These are phyloP conservation scores for Australoheros scitulus DNA, from an alignment of 2,113 vertebrate genomes.

Conservation along the genomic window DNA sequence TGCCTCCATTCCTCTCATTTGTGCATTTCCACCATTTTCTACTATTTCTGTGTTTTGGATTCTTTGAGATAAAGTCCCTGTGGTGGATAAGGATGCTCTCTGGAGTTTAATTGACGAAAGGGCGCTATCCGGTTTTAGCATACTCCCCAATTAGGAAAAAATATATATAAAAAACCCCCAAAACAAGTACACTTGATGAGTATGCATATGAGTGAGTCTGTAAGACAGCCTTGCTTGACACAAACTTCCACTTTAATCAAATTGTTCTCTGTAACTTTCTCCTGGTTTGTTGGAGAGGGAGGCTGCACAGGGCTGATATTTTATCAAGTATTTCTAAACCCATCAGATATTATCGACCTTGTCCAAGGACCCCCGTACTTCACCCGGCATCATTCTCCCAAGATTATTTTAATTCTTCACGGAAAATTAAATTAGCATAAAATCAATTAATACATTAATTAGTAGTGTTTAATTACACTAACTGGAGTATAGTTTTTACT, in stretches of 20 bases:
- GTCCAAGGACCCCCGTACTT: constrained; percentile 39
- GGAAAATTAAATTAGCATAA: constrained; percentile 83
- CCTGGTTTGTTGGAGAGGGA: not conserved
- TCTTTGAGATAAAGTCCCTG: constrained; percentile 37
- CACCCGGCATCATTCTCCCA: constrained; percentile 50
- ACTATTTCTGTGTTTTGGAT: constrained; percentile 46
- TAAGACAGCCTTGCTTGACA: constrained; percentile 6
- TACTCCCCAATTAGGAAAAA: constrained; percentile 63
- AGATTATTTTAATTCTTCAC: constrained; percentile 72
- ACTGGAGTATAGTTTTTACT: constrained; percentile 74
- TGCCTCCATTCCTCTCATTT: constrained; percentile 60
- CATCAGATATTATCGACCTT: constrained; percentile 55
- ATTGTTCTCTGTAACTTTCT: not conserved
- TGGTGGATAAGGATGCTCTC: constrained; percentile 35
- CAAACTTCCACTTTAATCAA: constrained; percentile 48
- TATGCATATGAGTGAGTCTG: constrained; percentile 30
- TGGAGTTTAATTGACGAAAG: constrained; percentile 49
- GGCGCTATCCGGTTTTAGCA: constrained; percentile 41
- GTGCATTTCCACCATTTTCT: constrained; percentile 49
- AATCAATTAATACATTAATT: constrained; percentile 85
- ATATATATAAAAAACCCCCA: constrained; percentile 9
- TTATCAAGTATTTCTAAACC: constrained; percentile 8
- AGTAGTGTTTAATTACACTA: constrained; percentile 81
- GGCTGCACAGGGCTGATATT: not conserved
- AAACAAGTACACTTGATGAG: not conserved